Base-by-base conservation (phyloP, 1,140 invertebrate genomes). In the Mesaphorura yosii region DNA sequence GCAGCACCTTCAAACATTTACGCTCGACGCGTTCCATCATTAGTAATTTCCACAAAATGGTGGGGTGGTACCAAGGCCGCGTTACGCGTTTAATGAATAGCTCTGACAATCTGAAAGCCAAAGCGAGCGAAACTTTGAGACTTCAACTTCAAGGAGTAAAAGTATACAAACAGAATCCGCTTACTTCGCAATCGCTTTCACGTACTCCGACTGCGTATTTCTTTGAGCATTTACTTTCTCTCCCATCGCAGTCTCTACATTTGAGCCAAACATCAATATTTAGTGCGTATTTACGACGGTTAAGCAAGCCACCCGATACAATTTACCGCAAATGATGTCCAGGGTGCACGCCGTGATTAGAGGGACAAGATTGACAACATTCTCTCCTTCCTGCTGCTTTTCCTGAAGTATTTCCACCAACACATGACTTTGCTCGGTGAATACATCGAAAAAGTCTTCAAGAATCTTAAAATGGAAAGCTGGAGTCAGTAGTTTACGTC, bases 381-480 rank as follows among this genome's bases (percentile, higher is more conserved):
- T 50, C 1, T 67, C 70, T 27, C 68, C 64, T n/a, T 34, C 31
- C 59, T 83, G 75, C n/a, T 67, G 62, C 29, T 72, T 64, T 34
- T 34, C 31, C n/a, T n/a, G n/a, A 48, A 95, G 64, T 62, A 81
- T 79, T 4, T 78, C 66, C 0, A 82, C 73, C 41, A 93, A 70
- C 17, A 78, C 72, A 3, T 75, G 67, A 26, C 79, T 74, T 60
- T 91, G 84, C 57, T 84, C 79, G 60, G 83, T 81, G 68, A 94
- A 88, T 1, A 90, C 77, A 19, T 80, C 78, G 12, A 89, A 64
- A 65, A 92, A 93, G 59, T 86, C 79, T 58, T 93, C 81, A 38
- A 94, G 72, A 42, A 94, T 88, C 52, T 81, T 78, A 64, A 90
- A 89, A 69, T 92, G 89, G 68, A 94, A 93, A 0, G 88, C 81